A percentile compares a stretch with the other conserved stretches of the same genome.
Conservation (phyloP, 2,888 invertebrate genomes). For the Ceratothoa steindachneri region DNA sequence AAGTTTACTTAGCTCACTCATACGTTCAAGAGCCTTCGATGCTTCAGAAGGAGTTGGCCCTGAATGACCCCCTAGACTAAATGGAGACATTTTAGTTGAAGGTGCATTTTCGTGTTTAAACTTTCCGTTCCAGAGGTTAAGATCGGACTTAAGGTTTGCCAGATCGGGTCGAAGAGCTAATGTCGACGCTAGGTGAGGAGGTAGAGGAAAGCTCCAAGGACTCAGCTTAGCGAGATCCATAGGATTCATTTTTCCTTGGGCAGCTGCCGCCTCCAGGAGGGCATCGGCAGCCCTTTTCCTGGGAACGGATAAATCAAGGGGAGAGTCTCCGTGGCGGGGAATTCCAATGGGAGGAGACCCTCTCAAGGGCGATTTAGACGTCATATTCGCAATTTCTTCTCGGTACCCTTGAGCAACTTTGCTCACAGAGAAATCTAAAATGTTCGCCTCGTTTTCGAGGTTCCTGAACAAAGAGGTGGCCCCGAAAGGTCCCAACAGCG, state of each 20-base stretch:
- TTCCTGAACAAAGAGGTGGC: slow-evolving; percentile 27
- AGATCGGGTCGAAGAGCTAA: slow-evolving; percentile 41
- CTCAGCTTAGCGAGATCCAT: slow-evolving; percentile 40
- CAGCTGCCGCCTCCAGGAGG: slow-evolving; percentile 43
- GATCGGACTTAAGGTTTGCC: slow-evolving; percentile 44
- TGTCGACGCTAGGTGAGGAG: slow-evolving; percentile 44
- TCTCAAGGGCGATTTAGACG: slow-evolving; percentile 26
- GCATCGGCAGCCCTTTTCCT: slow-evolving; percentile 47
- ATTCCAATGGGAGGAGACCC: slow-evolving; percentile 35
- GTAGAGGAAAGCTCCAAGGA: slow-evolving; percentile 47
- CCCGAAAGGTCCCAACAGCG: slow-evolving; percentile 28
- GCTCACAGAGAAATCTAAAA: slow-evolving; percentile 43
- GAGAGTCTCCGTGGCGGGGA: slow-evolving; percentile 40
- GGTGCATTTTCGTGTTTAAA: slow-evolving; percentile 25
- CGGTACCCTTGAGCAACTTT: slow-evolving; percentile 17
- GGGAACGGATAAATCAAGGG: slow-evolving; percentile 47
- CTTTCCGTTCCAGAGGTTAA: slow-evolving; percentile 46
- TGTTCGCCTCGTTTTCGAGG: slow-evolving; percentile 40
- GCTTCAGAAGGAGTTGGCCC: slow-evolving; percentile 42
- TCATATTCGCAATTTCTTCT: slow-evolving; percentile 36
- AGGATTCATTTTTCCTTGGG: slow-evolving; percentile 39
- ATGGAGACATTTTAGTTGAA: slow-evolving; percentile 44
- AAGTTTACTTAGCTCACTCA: slow-evolving; percentile 47
- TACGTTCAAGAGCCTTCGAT: slow-evolving; percentile 45
- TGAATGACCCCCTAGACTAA: slow-evolving; percentile 32